Percentiles rank a stretch among this genome's conserved stretches.
Evolutionary conservation across 2,113 vertebrate species (phyloP).

Genomic region (Cyphotilapia sp.): DNA sequence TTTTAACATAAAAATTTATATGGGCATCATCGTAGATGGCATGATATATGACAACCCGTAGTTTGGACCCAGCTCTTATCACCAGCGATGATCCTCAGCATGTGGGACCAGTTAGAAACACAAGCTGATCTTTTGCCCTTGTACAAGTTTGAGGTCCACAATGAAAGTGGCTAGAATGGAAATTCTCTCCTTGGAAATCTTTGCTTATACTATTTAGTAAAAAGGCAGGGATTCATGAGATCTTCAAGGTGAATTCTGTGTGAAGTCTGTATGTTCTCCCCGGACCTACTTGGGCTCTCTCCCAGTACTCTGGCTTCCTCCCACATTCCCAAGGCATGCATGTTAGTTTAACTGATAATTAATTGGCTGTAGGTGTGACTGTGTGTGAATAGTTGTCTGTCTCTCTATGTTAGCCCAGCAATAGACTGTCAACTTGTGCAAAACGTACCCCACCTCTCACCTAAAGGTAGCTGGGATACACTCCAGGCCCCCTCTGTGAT

Average conservation of each 20-base stretch:
- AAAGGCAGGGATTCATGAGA: neutral
- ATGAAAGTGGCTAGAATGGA: neutral
- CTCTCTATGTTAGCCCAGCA: neutral
- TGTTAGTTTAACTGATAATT: neutral
- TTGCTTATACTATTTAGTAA: neutral
- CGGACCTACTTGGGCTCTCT: neutral
- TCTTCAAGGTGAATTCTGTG: neutral
- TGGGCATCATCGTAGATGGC: accelerated
- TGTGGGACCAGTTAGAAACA: neutral
- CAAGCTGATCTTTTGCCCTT: neutral
- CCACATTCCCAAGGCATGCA: neutral
- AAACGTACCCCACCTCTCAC: neutral
- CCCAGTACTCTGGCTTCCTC: neutral
- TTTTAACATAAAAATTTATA: neutral
- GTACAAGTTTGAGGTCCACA: neutral
- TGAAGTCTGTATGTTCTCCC: neutral
- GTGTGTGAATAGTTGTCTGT: neutral
- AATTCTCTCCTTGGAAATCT: neutral
- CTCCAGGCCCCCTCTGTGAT: neutral
- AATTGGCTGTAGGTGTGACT: neutral
- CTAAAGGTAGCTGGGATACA: neutral
- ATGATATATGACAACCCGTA: neutral
- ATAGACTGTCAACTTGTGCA: neutral
- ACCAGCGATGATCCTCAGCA: neutral
- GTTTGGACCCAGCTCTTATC: neutral